Percentiles rank a stretch among this genome's conserved stretches.
Evolutionary conservation across 1,140 invertebrate genomes (phyloP).

Genomic region (Notospermus geniculatus): DNA sequence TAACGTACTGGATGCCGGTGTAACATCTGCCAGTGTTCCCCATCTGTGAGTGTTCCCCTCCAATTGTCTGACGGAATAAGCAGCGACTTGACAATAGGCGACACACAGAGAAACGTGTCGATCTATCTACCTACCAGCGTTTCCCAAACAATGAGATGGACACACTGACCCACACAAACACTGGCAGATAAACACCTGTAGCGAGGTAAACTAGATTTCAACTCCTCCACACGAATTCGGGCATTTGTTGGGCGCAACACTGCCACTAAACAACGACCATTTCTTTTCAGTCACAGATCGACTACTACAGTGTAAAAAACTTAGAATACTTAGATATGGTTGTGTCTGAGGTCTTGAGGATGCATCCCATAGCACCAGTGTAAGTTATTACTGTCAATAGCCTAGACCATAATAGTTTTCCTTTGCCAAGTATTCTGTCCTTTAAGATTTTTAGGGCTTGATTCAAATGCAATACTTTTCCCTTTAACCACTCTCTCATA

Average conservation of each 20-base stretch:
- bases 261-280: background rate
- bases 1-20: background rate
- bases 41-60: too few species aligned
- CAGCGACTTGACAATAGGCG: too few species aligned
- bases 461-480: conserved; percentile 3
- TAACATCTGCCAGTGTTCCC: too few species aligned
- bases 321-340: conserved; percentile 48
- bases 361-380: conserved; percentile 49
- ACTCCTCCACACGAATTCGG: background rate
- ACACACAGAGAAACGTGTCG: too few species aligned
- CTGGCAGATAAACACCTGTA: background rate
- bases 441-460: too few species aligned
- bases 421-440: too few species aligned
- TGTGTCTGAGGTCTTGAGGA: conserved; percentile 45
- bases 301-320: conserved; percentile 38
- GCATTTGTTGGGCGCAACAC: background rate
- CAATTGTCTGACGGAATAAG: too few species aligned
- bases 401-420: too few species aligned
- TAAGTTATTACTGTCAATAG: conserved; percentile 26
- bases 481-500: background rate
- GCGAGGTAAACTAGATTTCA: background rate
- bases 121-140: too few species aligned
- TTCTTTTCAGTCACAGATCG: conserved; percentile 32
- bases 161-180: too few species aligned
- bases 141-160: too few species aligned